Evolutionary conservation across 2,797 vertebrate species (phyloP), one percentile per base, ranked within the genome.

Genomic region (Bradypodion pumilum): DNA sequence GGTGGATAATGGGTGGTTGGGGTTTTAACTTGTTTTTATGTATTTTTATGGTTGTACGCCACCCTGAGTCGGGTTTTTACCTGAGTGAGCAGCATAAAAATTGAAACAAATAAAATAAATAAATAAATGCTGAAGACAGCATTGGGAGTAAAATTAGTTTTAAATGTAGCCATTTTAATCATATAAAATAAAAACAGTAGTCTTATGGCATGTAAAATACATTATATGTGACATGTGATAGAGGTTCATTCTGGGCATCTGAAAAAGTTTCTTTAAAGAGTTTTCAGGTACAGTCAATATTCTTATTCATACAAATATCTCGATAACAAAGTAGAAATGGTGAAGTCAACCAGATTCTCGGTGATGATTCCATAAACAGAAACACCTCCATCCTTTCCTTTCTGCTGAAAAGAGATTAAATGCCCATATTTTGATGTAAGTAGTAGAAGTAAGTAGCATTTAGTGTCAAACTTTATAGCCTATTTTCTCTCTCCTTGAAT

Each of bases 341-440:
- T 23, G 5, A 69, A 73, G 15, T 49, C 68, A 44, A 15, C 40
- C 49, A 35, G 5, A 49, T 49, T 3, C 13, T 72, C 56, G 49
- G 9, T 63, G 29, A 52, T 21, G 12, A 72, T 44, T 35, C 42
- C 40, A 78, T 42, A 84, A 79, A 78, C 4, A 59, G 19, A 59
- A 74, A 74, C 44, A 46, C 72, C 32, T 42, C 4, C 3, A 25
- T 42, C 46, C 6, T 66, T 74, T 85, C 60, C 42, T 85, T 37
- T 85, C 44, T 65, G 42, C 73, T 84, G 63, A 84, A 73, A 78
- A 70, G 69, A 66, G 35, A 85, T 66, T 74, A 80, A 66, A 35
- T 74, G 32, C 21, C 27, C 44, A 4, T 0, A 27, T 80, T 80
- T 80, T 80, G 62, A 80, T 74, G 15, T 80, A 56, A 59, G 77